Evolutionary conservation across 1,140 invertebrate genomes (phyloP), one percentile per base, ranked within the genome.

Genomic region (Triops longicaudatus): DNA sequence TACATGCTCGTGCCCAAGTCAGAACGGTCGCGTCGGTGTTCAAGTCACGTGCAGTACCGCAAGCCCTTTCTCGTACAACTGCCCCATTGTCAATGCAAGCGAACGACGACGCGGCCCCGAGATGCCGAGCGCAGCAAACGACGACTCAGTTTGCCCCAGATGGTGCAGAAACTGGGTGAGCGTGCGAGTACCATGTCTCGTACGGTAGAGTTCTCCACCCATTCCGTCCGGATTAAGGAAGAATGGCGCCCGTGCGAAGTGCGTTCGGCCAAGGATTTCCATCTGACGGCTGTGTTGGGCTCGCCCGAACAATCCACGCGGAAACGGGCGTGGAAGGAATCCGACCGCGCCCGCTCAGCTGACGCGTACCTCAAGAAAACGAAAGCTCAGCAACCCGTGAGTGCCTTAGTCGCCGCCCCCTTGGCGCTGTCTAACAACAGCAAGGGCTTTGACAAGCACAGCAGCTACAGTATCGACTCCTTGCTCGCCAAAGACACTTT

Each of bases 401-500:
- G 50, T 73, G 14, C 76, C 76, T 44, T 73, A 73, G 42, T 63
- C 74, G 42, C 74, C 1, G 76, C 72, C 10, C 31, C 72, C 10
- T n/a, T 43, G 26, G 72, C 72, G n/a, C 28, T 42, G 42, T 73
- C 76, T n/a, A 73, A 22, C 72, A 31, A 77, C 31, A 77, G 44
- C 76, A 77, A 77, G 73, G 76, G 73, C 72, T 77, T 73, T 10
- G 76, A 77, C 50, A 37, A 73, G 31, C 76, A 77, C 41, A 77
- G 76, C 72, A 77, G 76, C 28, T 77, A 77, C 76, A 77, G 76
- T 37, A 77, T 77, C n/a, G 76, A 77, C 72, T 77, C 76, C 3
- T 43, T 77, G 71, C 72, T 77, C 28, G 72, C 42, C 72, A 77
- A 73, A 72, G 76, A 77, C 50, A 12, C 50, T 63, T 63, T 63